Base-by-base conservation (phyloP, 2,888 invertebrate genomes). In the Acrobasis repandana region DNA sequence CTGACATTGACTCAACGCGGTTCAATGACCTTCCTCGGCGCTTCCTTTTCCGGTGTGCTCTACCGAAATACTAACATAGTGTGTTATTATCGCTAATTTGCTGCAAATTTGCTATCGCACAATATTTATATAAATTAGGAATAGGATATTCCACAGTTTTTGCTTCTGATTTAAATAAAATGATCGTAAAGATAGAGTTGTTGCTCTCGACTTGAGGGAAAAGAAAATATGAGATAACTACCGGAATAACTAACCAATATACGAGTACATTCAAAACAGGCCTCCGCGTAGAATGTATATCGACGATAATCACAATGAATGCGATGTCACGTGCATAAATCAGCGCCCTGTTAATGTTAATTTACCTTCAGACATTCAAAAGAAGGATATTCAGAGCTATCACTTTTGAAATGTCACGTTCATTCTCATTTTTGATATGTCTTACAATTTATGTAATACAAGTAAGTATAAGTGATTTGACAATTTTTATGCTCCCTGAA, bases 1-100 rank as follows among this genome's bases (percentile, higher is more conserved):
- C 86, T 90, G 91, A 90, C 91, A 91, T 91, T 90, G 90, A 90
- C 90, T 90, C 83, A 74, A 64, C 78, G 67, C 67, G 77, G 90
- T 85, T 90, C 89, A 82, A 77, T 75, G 85, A 88, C 81, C 89
- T 78, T 76, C 67, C 65, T 67, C 74, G 74, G 74, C 72, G 83
- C 83, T 88, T 88, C 88, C 88, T 76, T 83, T 86, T 85, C 87
- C 86, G 83, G 75, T 82, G 73, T 75, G 73, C 74, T 75, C 73
- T 83, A 82, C 79, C 76, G 69, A 79, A 75, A 76, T 77, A 70
- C 71, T 64, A 69, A 70, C 69, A 69, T 68, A 69, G 63, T 69
- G 52, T 28, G 14, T 36, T 66, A 61, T 71, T 71, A 73, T 70
- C 68, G 61, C 48, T 36, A 47, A 51, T 20, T 59, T 58, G 47